Evolutionary conservation across 2,888 invertebrate genomes (phyloP), one percentile per base, ranked within the genome.

Genomic region (Limnephilus rhombicus): DNA sequence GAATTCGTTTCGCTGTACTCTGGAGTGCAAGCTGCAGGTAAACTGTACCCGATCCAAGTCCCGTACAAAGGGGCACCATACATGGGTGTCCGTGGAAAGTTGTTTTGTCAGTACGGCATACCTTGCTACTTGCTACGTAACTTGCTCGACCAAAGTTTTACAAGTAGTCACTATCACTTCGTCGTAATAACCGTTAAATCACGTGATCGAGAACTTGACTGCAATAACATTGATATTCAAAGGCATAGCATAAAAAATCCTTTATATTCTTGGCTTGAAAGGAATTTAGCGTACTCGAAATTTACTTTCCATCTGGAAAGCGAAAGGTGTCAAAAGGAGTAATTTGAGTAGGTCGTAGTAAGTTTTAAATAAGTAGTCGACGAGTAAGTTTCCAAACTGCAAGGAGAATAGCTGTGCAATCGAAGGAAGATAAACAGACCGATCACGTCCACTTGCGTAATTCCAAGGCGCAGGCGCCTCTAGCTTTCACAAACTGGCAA

Each of bases 321-420:
- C 86, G 91, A 91, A 91, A 91, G 91, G 91, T 80, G 89, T 81
- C 80, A 80, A 89, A 29, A 37, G 89, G n/a, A 45, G 89, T 24
- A 34, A 87, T 29, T 53, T 29, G 31, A 49, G 37, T n/a, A 68
- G 68, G 68, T 68, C 15, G 13, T 49, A 49, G 49, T 68, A 68
- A 7, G 24, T 18, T 53, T 2, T 53, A 53, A 4, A 18, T 18
- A 4, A n/a, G 68, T 29, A 29, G 53, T 18, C 83, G 29, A 34
- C 53, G 83, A 37, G 90, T 49, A 85, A 85, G 24, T 85, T 53
- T 85, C 37, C 90, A 80, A 49, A 90, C 90, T 49, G 18, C 31
- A 53, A 87, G 87, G 68, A 68, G 15, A 87, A 41, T 87, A 18
- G 12, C 15, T 87, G 41, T n/a, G 89, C 89, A 41, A 89, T 41